phyloP scores from a whole-genome alignment of 2,888 invertebrate genomes.

The Rambutsinella grinnellia region DNA sequence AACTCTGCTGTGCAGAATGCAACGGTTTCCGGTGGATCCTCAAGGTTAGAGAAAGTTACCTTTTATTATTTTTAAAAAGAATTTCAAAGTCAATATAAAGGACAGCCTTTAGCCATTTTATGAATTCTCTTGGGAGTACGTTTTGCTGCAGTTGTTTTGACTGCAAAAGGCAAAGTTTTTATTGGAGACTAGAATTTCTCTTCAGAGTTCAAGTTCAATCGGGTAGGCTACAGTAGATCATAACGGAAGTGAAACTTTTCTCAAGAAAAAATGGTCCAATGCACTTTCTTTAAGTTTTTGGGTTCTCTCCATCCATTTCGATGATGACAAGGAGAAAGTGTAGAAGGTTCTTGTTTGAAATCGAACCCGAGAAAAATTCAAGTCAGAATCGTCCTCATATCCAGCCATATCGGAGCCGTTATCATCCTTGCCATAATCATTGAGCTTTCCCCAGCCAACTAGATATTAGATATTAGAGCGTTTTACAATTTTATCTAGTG shows the following conservation, averaged over 20 bases:
- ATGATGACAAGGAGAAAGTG: not conserved
- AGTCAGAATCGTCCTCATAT: not conserved
- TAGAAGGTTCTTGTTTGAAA: not conserved
- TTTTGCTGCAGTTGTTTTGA: not conserved
- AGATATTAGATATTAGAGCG: too few relatives aligned
- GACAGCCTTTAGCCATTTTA: too few relatives aligned
- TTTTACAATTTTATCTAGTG: too few relatives aligned
- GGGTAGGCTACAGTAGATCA: not conserved
- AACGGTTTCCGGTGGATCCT: not conserved
- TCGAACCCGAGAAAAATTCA: not conserved
- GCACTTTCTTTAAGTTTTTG: not conserved
- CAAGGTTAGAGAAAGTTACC: slow-evolving; percentile 6
- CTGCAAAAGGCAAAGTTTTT: not conserved
- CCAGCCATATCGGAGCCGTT: not conserved
- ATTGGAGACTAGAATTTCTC: too few relatives aligned
- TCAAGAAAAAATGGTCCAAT: not conserved
- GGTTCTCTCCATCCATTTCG: not conserved
- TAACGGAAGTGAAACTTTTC: not conserved
- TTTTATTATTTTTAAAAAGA: not conserved
- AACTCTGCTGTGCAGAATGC: slow-evolving; percentile 8
- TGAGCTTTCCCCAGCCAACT: not conserved
- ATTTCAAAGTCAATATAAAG: not conserved
- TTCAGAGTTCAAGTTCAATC: not conserved
- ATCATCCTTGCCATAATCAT: not conserved
- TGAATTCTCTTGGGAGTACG: not conserved